Percentiles rank a stretch among this genome's conserved stretches.
Evolutionary conservation across 2,888 invertebrate genomes (phyloP).

Genomic region (Alviniconcha strummeri): DNA sequence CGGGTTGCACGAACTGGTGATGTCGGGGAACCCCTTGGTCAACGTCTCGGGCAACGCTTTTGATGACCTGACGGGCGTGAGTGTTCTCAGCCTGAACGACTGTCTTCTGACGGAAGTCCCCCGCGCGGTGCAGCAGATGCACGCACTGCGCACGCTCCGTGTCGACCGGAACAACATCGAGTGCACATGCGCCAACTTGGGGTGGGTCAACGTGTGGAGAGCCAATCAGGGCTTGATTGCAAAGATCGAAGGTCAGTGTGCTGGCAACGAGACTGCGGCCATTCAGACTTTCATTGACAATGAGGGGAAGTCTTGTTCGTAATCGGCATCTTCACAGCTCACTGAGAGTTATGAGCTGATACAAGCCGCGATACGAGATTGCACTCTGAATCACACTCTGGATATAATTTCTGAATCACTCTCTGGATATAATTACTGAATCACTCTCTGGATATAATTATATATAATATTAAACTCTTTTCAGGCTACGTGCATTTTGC

Average conservation of each 20-base stretch:
- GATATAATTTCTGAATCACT: background rate
- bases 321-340: background rate
- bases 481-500: too few species aligned
- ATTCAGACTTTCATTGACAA: constrained; percentile 27
- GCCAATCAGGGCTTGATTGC: constrained; percentile 30
- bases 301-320: constrained; percentile 13
- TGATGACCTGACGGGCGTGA: constrained; percentile 24
- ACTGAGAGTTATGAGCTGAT: background rate
- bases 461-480: background rate
- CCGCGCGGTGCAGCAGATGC: constrained; percentile 22
- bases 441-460: background rate
- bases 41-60: constrained; percentile 31
- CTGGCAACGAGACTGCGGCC: background rate
- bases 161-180: constrained; percentile 30
- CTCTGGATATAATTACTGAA: background rate
- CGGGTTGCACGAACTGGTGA: constrained; percentile 19
- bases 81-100: constrained; percentile 27
- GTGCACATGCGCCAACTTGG: constrained; percentile 32
- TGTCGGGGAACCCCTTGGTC: constrained; percentile 31
- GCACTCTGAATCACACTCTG: background rate
- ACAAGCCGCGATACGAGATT: background rate
- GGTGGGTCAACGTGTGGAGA: constrained; percentile 36
- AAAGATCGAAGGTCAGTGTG: constrained; percentile 29
- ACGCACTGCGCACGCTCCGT: constrained; percentile 29
- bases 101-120: constrained; percentile 33